These are phyloP conservation scores for Hyppa rectilinea DNA, from an alignment of 2,888 invertebrate genomes.

Conservation along the genomic window DNA sequence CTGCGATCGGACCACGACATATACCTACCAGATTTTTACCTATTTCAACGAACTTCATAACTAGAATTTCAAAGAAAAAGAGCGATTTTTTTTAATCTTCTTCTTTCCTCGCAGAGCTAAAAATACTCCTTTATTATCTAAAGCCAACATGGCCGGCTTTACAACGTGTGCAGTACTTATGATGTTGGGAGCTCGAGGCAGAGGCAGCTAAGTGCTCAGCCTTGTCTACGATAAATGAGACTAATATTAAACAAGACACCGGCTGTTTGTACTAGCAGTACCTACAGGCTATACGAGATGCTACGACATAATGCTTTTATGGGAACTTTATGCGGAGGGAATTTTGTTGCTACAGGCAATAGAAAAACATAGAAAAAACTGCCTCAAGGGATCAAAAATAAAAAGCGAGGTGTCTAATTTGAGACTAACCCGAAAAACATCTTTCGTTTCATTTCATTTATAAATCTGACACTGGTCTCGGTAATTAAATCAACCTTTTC, in stretches of 20 bases:
- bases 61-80: slow-evolving; percentile 8
- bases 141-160: slow-evolving; percentile 27
- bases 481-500: slow-evolving; percentile 55
- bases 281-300: background rate
- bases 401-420: background rate
- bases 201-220: slow-evolving; percentile 47
- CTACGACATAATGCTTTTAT: slow-evolving; percentile 27
- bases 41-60: background rate
- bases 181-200: slow-evolving; percentile 19
- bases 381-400: background rate
- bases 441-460: slow-evolving; percentile 13
- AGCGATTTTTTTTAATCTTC: slow-evolving; percentile 13
- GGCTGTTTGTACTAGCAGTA: slow-evolving; percentile 41
- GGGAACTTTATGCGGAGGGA: background rate
- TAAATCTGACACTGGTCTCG: slow-evolving; percentile 42
- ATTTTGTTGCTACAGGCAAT: background rate
- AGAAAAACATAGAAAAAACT: slow-evolving; percentile 4
- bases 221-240: slow-evolving; percentile 56
- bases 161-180: slow-evolving; percentile 38
- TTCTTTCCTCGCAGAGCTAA: slow-evolving; percentile 21
- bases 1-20: too few relatives aligned
- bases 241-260: slow-evolving; percentile 62
- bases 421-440: background rate
- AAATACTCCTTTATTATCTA: slow-evolving; percentile 43
- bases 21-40: background rate